Evolutionary conservation across 2,797 vertebrate species (phyloP), one percentile per base, ranked within the genome.

Genomic region (Malacoctenus gilli): DNA sequence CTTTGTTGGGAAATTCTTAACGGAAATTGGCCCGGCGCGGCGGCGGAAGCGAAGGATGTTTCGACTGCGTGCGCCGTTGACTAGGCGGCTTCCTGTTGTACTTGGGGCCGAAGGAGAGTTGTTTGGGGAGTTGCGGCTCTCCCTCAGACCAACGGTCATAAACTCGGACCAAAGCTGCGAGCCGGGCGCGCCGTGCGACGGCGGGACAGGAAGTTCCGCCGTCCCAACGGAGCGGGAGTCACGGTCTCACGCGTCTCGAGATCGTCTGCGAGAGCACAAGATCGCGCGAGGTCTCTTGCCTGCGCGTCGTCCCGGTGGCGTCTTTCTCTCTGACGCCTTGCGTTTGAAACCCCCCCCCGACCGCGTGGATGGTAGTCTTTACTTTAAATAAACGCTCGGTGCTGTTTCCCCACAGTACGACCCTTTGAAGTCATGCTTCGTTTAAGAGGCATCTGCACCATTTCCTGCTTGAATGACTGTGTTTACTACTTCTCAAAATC

Each of bases 1-100:
- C 79, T 84, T 85, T 85, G 66, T 82, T 41, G 44, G 57, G 23
- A 74, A 58, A 65, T 68, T 59, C 25, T 55, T 11, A 72, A 68
- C 13, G 50, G 75, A 77, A 87, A 84, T 81, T 62, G 68, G 57
- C 67, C 80, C 72, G 31, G 62, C 47, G 35, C 23, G 48, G 48
- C 5, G 14, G 41, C 30, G 68, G n/a, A n/a, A n/a, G n/a, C n/a
- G n/a, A n/a, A n/a, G 28, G 57, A 68, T 73, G 61, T 43, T 50
- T 49, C 41, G 47, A 51, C 50, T 41, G 43, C 34, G 58, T 80
- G n/a, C n/a, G n/a, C n/a, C n/a, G 64, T 67, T 62, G 74, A 61
- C 71, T 77, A 59, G 4, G 3, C 39, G 48, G 69, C 59, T 65
- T 84, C 76, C 70, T 72, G 67, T 82, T 81, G 78, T 48, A 60